Conservation (phyloP, 2,888 invertebrate species). For the Strigamia maritima region DNA sequence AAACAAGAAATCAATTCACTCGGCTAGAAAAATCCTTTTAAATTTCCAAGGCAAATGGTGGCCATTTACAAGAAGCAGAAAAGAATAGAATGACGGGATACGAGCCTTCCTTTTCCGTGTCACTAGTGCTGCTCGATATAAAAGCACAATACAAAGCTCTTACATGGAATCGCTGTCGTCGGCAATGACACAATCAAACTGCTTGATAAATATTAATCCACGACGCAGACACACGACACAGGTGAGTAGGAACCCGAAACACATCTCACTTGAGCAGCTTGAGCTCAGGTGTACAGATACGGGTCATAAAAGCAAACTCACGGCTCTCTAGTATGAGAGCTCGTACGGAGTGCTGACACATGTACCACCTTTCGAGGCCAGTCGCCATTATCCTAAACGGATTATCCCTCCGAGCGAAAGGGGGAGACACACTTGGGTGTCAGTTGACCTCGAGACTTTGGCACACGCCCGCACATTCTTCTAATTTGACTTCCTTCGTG, state of each 20-base stretch:
- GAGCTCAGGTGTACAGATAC: not conserved
- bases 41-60: not conserved
- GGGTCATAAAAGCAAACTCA: not conserved
- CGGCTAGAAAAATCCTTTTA: constrained; percentile 4
- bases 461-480: constrained; percentile 15
- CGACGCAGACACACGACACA: not conserved
- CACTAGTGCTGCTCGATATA: not conserved
- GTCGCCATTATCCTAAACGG: constrained; percentile 10
- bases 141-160: constrained; percentile 3
- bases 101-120: not conserved
- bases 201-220: constrained; percentile 5
- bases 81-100: not conserved
- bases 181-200: constrained; percentile 10
- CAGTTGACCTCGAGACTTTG: constrained; percentile 10
- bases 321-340: not conserved
- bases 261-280: not conserved
- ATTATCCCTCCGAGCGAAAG: constrained; percentile 9
- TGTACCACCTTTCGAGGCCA: constrained; percentile 5
- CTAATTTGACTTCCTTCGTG: not conserved
- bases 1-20: not conserved
- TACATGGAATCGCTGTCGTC: not conserved
- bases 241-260: not conserved
- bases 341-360: not conserved
- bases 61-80: not conserved
- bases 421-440: not conserved